Evolutionary conservation across 2,113 vertebrate genomes (phyloP).

Genomic region (Poecile atricapillus): DNA sequence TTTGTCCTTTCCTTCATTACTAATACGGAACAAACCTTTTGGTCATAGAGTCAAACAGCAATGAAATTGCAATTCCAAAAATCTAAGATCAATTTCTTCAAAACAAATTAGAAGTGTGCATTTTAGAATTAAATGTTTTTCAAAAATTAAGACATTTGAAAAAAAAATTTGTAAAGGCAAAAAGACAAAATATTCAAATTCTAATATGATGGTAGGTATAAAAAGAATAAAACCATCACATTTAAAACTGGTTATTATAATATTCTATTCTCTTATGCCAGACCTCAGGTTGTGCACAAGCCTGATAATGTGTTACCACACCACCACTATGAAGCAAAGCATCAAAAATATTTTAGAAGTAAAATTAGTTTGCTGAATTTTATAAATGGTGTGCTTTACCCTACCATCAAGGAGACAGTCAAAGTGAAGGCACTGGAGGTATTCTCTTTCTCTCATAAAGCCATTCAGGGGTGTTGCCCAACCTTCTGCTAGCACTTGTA

Average conservation of each 20-base stretch:
- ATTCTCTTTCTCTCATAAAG: conserved; percentile 97
- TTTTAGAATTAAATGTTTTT: neutral
- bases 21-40: neutral
- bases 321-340: neutral
- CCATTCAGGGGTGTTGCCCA: conserved; percentile 97
- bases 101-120: neutral
- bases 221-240: neutral
- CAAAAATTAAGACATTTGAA: neutral
- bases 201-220: neutral
- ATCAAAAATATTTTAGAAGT: neutral
- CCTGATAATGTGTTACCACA: neutral
- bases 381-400: neutral
- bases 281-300: neutral
- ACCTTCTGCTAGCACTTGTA: conserved; percentile 96
- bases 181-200: neutral
- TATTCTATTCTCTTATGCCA: neutral
- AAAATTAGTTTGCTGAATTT: neutral
- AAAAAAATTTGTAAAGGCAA: neutral
- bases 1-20: neutral
- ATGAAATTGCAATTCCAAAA: neutral
- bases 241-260: neutral
- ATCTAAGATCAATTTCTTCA: neutral
- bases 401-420: conserved; percentile 95
- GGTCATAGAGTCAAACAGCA: neutral
- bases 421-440: conserved; percentile 96